Evolutionary conservation across 2,888 invertebrate genomes (phyloP).

Genomic region (Drosophila paramelanica): DNA sequence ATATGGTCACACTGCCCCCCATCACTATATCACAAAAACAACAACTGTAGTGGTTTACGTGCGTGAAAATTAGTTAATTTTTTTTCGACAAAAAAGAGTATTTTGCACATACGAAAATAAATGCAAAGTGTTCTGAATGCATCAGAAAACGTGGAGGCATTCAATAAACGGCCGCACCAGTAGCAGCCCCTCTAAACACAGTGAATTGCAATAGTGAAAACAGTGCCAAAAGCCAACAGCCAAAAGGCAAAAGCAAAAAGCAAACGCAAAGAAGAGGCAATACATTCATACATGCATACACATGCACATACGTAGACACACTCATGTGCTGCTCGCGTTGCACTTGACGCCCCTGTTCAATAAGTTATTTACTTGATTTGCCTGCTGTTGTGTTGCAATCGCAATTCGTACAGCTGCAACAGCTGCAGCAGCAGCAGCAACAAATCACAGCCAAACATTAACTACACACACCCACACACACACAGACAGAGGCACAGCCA

Average conservation of each 20-base stretch:
- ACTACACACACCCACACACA: conserved; percentile 10
- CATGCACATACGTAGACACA: conserved; percentile 31
- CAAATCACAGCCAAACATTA: conserved; percentile 38
- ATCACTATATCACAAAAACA: conserved; percentile 50
- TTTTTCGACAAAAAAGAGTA: conserved; percentile 46
- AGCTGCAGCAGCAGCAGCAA: conserved; percentile 27
- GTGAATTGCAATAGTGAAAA: conserved; percentile 66
- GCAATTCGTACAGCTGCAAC: conserved; percentile 20
- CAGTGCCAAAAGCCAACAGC: conserved; percentile 58
- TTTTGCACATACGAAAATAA: conserved; percentile 31
- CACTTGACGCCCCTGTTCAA: conserved; percentile 57
- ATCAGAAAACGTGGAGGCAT: conserved; percentile 38
- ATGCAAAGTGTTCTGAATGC: conserved; percentile 52
- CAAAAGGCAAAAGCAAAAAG: conserved; percentile 22
- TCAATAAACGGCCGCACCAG: conserved; percentile 24
- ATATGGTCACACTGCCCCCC: conserved; percentile 34
- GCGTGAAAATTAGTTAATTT: conserved; percentile 77
- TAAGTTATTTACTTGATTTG: conserved; percentile 62
- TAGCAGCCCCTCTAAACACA: conserved; percentile 33
- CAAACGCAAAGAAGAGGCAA: conserved; percentile 34
- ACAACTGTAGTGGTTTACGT: conserved; percentile 67
- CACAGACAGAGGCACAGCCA: not conserved
- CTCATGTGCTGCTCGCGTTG: conserved; percentile 53
- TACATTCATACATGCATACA: conserved; percentile 27
- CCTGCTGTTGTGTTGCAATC: conserved; percentile 32